phyloP scores from a whole-genome alignment of 2,113 vertebrate genomes.

The Mormyrus lacerda region DNA sequence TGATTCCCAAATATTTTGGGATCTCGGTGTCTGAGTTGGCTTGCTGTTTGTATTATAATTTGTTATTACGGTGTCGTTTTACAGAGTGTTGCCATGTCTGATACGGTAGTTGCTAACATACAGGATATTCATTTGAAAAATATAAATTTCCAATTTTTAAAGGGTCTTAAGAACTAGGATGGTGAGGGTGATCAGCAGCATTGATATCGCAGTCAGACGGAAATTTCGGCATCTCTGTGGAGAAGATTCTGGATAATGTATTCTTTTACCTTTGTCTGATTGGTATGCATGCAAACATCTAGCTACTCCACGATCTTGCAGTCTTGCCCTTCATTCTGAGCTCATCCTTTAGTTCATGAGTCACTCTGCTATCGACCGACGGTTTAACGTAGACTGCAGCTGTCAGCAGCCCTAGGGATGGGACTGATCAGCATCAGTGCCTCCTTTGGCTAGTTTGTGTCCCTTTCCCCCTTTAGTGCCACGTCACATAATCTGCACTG shows the following conservation, averaged over 20 bases:
- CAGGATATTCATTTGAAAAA: neutral
- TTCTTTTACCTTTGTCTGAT: neutral
- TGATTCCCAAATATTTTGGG: neutral
- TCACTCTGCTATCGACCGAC: neutral
- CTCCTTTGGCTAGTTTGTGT: neutral
- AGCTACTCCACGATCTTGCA: neutral
- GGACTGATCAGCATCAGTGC: neutral
- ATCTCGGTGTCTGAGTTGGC: neutral
- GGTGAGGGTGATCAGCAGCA: neutral
- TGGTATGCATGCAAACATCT: neutral
- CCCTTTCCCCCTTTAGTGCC: neutral
- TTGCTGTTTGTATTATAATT: neutral
- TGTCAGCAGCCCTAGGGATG: neutral
- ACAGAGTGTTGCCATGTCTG: neutral
- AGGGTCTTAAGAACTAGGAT: neutral
- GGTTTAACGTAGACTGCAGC: neutral
- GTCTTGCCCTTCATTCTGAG: neutral
- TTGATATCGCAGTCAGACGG: neutral
- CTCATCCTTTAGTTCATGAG: neutral
- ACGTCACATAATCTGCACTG: neutral
- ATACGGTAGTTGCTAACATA: neutral
- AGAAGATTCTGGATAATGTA: neutral
- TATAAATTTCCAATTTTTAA: neutral
- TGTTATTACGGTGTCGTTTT: neutral
- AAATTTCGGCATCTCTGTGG: neutral